A percentile compares a stretch with the other conserved stretches of the same genome.
These are phyloP conservation scores for Prunella himalayana DNA, from an alignment of 2,113 vertebrate species.

Conservation along the genomic window DNA sequence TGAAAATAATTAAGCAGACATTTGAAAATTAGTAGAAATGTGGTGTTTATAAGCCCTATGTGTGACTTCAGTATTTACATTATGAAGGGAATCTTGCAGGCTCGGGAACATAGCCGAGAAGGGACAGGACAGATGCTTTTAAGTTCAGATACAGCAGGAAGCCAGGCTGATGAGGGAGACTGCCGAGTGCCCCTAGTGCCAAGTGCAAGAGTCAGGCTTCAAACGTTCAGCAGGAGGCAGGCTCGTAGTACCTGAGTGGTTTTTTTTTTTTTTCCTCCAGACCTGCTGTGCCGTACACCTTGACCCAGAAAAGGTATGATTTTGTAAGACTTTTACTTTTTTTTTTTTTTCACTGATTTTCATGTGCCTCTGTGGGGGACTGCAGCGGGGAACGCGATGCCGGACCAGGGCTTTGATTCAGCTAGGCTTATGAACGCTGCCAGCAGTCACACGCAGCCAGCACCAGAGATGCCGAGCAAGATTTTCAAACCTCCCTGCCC, in stretches of 20 bases:
- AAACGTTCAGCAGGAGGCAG: neutral
- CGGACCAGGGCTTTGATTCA: neutral
- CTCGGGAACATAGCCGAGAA: fast-evolving
- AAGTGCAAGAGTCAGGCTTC: neutral
- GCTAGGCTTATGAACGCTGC: fast-evolving
- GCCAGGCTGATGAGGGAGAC: neutral
- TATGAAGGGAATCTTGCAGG: neutral
- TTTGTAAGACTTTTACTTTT: too few species aligned
- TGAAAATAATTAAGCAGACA: neutral
- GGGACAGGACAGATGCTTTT: fast-evolving
- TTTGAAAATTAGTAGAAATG: neutral
- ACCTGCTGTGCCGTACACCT: neutral
- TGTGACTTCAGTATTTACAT: neutral
- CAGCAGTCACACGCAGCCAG: neutral
- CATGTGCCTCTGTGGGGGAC: neutral
- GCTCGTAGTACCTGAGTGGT: neutral
- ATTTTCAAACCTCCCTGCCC: neutral
- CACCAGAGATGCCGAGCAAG: too few species aligned
- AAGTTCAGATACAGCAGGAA: neutral
- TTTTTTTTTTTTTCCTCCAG: neutral
- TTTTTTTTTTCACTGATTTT: neutral
- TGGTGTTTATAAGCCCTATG: neutral
- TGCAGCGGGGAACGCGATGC: fast-evolving
- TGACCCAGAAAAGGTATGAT: neutral
- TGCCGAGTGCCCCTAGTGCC: too few species aligned